Base-by-base conservation (phyloP, 2,888 invertebrate genomes). In the Druceiella hillmani region DNA sequence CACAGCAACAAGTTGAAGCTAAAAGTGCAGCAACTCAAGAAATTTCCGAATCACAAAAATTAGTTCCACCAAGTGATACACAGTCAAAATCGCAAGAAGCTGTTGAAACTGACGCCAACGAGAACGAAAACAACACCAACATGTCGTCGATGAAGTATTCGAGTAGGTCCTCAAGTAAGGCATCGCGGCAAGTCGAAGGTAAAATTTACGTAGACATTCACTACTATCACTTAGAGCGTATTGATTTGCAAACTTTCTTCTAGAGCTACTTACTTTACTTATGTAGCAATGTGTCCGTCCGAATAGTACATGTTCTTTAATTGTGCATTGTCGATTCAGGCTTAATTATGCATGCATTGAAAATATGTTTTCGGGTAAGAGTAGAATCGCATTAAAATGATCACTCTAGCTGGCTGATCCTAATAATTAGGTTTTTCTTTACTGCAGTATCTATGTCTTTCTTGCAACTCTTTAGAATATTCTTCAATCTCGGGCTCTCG, bases 161-260 rank as follows among this genome's bases (percentile, higher is more conserved):
- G 45, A 75, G 75, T 64, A 72, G 76, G 58, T 78, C 74, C 55
- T 62, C 66, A 45, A 75, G 75, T 64, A 72, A 76, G 58, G 78
- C 78, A 54, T 74, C 78, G 55, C 75, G 74, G 64, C 69, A 74
- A 32, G 71, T 77, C 55, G 78, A 79, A 74, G 76, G 79, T 78
- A 59, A 58, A 54, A 43, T 36, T 17, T 29, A 10, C 14, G 7
- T 33, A n/a, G n/a, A n/a, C n/a, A n/a, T n/a, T n/a, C n/a, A n/a
- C n/a, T n/a, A n/a, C n/a, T n/a, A n/a, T n/a, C n/a, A n/a, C n/a
- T n/a, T n/a, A n/a, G n/a, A n/a, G n/a, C n/a, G n/a, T n/a, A n/a
- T n/a, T n/a, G n/a, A n/a, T n/a, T n/a, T n/a, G n/a, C n/a, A n/a
- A n/a, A n/a, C n/a, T n/a, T n/a, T n/a, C n/a, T n/a, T n/a, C n/a